phyloP scores from a whole-genome alignment of 2,113 vertebrate genomes.

The Tamias sibiricus region DNA sequence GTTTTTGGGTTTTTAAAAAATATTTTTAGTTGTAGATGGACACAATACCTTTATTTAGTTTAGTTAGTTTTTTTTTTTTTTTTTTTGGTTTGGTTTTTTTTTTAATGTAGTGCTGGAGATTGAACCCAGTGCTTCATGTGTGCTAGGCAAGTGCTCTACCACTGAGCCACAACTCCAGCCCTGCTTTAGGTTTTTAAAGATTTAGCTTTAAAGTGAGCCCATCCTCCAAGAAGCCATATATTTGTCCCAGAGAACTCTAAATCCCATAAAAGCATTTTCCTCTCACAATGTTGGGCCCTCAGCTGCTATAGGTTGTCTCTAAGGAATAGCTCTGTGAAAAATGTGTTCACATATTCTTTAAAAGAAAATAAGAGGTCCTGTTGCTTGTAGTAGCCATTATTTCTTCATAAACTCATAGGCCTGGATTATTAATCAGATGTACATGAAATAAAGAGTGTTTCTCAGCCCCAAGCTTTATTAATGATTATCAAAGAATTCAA shows the following conservation, averaged over 20 bases:
- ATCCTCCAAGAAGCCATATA: background rate
- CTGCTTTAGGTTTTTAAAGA: background rate
- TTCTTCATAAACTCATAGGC: background rate
- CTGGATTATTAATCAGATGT: background rate
- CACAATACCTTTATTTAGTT: no score
- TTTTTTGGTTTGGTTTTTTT: no score
- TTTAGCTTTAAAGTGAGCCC: background rate
- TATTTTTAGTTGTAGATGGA: no score
- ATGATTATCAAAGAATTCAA: conserved; percentile 4
- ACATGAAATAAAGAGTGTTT: background rate
- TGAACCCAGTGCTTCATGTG: no score
- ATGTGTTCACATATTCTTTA: background rate
- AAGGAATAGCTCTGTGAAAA: background rate
- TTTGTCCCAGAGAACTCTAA: background rate
- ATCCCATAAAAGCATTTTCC: background rate
- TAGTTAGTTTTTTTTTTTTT: no score
- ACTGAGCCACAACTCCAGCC: no score
- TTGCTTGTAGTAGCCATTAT: background rate
- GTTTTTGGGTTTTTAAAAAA: no score
- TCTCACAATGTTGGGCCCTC: background rate
- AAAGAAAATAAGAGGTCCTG: background rate
- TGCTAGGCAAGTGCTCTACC: no score
- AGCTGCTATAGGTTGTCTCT: background rate
- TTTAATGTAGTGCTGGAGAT: no score
- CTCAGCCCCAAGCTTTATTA: background rate